phyloP scores from a whole-genome alignment of 2,113 vertebrate species.

The Columba janthina region DNA sequence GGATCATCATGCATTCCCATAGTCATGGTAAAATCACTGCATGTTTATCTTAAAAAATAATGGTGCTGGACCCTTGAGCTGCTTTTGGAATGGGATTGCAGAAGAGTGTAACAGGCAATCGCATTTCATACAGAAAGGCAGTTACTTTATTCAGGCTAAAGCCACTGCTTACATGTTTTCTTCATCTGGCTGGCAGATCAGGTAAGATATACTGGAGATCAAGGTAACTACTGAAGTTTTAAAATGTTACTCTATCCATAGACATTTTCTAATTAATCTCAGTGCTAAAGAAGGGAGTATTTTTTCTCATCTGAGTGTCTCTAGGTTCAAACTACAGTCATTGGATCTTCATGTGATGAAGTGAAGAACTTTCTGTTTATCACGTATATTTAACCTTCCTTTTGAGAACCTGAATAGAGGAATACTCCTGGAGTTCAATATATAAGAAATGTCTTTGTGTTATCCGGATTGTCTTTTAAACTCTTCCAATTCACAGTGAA shows the following conservation, averaged over 20 bases:
- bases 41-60: not conserved
- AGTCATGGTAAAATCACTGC: not conserved
- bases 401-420: not conserved
- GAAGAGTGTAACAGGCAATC: not conserved
- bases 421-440: not conserved
- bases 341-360: not conserved
- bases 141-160: not conserved
- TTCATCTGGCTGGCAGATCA: not conserved
- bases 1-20: not conserved
- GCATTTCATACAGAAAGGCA: not conserved
- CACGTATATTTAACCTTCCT: not conserved
- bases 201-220: not conserved
- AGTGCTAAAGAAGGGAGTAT: not conserved
- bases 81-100: not conserved
- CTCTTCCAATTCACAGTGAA: not conserved
- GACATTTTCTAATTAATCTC: not conserved
- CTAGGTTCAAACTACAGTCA: not conserved
- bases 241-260: not conserved
- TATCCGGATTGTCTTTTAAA: conserved; percentile 26
- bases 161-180: not conserved
- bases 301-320: not conserved
- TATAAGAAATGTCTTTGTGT: not conserved
- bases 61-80: not conserved
- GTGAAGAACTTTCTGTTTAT: conserved; percentile 1
- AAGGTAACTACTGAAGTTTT: not conserved